Conservation (phyloP, 2,113 vertebrate genomes). For the Panthera uncia region DNA sequence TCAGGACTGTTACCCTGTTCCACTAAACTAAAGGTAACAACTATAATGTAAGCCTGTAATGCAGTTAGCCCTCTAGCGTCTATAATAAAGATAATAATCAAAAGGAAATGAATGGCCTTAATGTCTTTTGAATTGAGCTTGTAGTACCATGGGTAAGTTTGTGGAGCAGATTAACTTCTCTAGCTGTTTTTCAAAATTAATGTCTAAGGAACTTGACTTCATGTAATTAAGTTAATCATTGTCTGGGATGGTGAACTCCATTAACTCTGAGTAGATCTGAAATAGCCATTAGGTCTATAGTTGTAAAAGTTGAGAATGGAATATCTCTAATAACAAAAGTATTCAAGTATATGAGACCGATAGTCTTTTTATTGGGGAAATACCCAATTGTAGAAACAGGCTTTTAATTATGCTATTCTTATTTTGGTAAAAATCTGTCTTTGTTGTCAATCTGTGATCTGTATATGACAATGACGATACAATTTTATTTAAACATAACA, state of each 20-base stretch:
- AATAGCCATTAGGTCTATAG: background rate
- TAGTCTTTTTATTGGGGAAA: background rate
- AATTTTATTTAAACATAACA: background rate
- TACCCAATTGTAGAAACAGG: background rate
- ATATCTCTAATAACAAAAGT: background rate
- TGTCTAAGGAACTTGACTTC: background rate
- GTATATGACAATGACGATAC: background rate
- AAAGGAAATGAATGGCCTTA: background rate
- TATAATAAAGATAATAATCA: background rate
- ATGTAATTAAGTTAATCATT: background rate
- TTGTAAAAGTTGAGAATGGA: background rate
- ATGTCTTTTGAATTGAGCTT: background rate
- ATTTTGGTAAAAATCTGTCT: background rate
- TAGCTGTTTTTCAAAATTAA: background rate
- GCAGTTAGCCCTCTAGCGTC: background rate
- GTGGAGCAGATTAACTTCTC: background rate
- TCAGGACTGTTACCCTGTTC: background rate
- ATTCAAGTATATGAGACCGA: background rate
- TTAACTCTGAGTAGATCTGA: background rate
- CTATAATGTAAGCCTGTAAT: background rate
- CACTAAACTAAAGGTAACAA: background rate
- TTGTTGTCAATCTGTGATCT: background rate
- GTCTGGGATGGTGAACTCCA: background rate
- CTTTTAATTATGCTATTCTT: background rate
- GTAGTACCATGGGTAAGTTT: background rate